Evolutionary conservation across 2,888 invertebrate genomes (phyloP).

Genomic region (Copidosoma aretas): DNA sequence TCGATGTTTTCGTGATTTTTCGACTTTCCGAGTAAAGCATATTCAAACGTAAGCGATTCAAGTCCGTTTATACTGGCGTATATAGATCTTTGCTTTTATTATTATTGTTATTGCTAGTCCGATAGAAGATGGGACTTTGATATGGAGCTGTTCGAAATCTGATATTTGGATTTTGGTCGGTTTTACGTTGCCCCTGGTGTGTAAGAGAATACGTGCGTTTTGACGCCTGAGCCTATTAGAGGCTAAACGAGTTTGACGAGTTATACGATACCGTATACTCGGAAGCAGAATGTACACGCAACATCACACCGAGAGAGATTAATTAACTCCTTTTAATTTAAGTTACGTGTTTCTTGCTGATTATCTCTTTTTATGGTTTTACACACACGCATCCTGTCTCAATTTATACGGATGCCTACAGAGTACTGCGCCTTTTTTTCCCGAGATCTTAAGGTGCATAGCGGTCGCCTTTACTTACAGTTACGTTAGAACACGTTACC

Average conservation of each 20-base stretch:
- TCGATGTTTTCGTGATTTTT: not conserved
- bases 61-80: too few relatives aligned
- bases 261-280: not conserved
- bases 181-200: not conserved
- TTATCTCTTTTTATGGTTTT: not conserved
- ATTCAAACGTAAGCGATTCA: too few relatives aligned
- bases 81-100: too few relatives aligned
- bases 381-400: not conserved
- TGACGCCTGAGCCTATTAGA: not conserved
- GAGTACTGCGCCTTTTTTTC: not conserved
- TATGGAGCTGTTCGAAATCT: not conserved
- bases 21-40: not conserved
- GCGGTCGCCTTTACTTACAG: not conserved
- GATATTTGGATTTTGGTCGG: not conserved
- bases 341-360: not conserved
- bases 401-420: conserved; percentile 1
- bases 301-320: not conserved
- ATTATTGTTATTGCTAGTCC: too few relatives aligned
- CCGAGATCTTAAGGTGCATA: not conserved
- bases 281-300: not conserved
- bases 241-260: not conserved
- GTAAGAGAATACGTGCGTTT: not conserved
- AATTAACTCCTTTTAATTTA: not conserved
- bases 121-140: too few relatives aligned
- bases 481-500: not conserved